These are phyloP conservation scores for Drosophila neoperkinsi DNA, from an alignment of 2,888 invertebrate genomes.

Conservation along the genomic window DNA sequence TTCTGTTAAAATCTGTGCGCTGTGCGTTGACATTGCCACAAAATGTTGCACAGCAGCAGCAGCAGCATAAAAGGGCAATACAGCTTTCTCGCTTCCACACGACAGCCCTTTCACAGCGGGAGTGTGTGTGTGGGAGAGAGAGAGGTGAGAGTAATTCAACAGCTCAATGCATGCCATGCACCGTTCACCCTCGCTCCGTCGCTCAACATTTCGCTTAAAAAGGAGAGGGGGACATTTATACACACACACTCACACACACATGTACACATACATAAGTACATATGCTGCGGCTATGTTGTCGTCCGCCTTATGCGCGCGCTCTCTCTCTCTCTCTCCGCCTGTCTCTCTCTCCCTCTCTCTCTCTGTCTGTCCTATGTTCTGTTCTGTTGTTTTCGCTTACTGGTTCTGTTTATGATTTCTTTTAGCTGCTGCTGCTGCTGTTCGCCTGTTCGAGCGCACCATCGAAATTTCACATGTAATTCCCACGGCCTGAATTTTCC, in stretches of 20 bases:
- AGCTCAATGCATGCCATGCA: background rate
- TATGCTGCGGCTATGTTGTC: slow-evolving; percentile 49
- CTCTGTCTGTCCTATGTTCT: slow-evolving; percentile 31
- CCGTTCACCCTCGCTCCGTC: background rate
- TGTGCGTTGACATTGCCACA: slow-evolving; percentile 58
- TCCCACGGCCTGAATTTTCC: slow-evolving; percentile 85
- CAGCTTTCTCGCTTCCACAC: slow-evolving; percentile 33
- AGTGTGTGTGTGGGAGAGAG: background rate
- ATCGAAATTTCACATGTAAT: slow-evolving; percentile 85
- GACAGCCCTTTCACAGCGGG: slow-evolving; percentile 21
- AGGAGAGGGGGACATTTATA: slow-evolving; percentile 17
- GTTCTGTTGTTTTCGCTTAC: slow-evolving; percentile 34
- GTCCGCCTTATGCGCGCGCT: slow-evolving; percentile 13
- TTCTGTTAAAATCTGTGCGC: slow-evolving; percentile 82
- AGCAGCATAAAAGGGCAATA: slow-evolving; percentile 5
- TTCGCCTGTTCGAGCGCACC: slow-evolving; percentile 84
- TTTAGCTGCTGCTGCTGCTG: slow-evolving; percentile 75
- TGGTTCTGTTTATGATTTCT: slow-evolving; percentile 43
- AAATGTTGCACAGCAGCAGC: slow-evolving; percentile 76
- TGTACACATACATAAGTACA: slow-evolving; percentile 5
- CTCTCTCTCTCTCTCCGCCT: slow-evolving; percentile 2
- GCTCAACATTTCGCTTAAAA: slow-evolving; percentile 12
- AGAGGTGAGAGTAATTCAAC: slow-evolving; percentile 9
- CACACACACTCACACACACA: background rate
- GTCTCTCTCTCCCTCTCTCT: background rate